Conservation (phyloP, 2,113 vertebrate genomes). For the Bucco capensis region DNA sequence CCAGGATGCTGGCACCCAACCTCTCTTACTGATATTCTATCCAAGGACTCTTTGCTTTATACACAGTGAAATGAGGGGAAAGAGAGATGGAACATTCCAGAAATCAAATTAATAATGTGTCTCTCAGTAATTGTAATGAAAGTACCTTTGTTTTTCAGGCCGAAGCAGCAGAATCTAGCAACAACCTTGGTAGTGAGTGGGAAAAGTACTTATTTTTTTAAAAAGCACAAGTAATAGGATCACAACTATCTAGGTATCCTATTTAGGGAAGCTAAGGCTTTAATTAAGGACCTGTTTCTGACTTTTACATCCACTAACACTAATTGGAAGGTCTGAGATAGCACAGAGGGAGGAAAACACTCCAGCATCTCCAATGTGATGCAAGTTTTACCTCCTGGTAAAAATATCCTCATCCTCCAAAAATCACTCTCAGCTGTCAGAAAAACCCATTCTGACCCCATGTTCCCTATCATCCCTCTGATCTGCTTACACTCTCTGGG, state of each 20-base stretch:
- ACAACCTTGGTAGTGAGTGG: neutral
- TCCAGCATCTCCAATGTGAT: neutral
- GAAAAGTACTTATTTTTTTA: neutral
- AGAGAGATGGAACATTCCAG: neutral
- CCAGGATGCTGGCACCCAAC: fast-evolving
- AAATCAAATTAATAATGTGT: neutral
- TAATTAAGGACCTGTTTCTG: neutral
- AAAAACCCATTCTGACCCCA: neutral
- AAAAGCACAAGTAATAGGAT: neutral
- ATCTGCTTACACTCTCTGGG: neutral
- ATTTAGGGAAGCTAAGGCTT: neutral
- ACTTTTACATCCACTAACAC: neutral
- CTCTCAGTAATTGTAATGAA: neutral
- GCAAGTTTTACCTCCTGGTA: neutral
- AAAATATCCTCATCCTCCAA: neutral
- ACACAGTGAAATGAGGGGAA: neutral
- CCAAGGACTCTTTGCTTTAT: neutral
- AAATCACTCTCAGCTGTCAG: neutral
- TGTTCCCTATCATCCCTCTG: neutral
- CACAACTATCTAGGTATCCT: neutral
- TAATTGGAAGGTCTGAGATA: neutral
- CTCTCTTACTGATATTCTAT: fast-evolving
- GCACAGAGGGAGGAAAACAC: neutral
- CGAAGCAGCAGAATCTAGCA: neutral
- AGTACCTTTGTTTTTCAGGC: neutral